phyloP scores from a whole-genome alignment of 2,113 vertebrate species.

The Colius striatus region DNA sequence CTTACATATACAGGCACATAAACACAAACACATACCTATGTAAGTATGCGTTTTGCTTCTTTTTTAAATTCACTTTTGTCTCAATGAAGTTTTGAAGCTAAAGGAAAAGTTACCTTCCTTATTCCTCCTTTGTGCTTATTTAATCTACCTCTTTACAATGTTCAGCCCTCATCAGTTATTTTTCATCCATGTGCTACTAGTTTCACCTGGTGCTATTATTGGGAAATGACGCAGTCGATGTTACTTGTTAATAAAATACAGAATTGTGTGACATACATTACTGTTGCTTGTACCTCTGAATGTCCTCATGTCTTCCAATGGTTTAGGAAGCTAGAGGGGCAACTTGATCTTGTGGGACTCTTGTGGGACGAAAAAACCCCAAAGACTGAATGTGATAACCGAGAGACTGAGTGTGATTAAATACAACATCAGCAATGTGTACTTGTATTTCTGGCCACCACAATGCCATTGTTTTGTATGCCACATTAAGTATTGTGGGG shows the following conservation, averaged over 20 bases:
- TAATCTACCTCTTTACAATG: background rate
- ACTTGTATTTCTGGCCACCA: background rate
- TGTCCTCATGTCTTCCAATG: background rate
- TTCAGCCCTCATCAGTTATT: background rate
- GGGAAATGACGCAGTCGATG: background rate
- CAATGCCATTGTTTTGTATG: background rate
- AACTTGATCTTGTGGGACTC: background rate
- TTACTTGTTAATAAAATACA: background rate
- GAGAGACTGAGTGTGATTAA: background rate
- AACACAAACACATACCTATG: background rate
- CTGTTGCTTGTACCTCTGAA: background rate
- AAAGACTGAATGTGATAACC: background rate
- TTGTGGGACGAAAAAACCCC: background rate
- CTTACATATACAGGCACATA: background rate
- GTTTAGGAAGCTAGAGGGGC: background rate
- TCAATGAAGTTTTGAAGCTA: background rate
- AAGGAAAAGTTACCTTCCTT: background rate
- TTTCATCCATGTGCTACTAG: background rate
- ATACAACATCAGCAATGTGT: background rate
- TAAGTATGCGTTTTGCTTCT: accelerated
- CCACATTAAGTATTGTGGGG: background rate
- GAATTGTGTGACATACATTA: background rate
- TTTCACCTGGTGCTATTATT: background rate
- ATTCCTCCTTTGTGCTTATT: background rate
- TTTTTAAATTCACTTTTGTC: background rate